Conservation (phyloP, 2,797 vertebrate species). For the Masticophis lateralis region DNA sequence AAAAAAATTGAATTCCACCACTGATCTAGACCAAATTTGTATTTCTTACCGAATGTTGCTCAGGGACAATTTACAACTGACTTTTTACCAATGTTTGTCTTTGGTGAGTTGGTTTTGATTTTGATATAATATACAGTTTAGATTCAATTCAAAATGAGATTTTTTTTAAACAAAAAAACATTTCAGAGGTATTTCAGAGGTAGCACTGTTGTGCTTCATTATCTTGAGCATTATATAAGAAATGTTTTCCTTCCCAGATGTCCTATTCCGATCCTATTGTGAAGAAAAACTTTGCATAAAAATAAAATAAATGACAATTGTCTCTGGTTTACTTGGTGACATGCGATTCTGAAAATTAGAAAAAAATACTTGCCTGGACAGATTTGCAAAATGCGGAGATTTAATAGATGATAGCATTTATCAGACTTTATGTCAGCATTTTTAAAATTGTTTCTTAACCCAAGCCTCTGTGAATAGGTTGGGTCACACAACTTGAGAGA, state of each 20-base stretch:
- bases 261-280: not conserved
- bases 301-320: not conserved
- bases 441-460: not conserved
- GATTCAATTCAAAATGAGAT: not conserved
- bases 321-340: not conserved
- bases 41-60: not conserved
- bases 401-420: not conserved
- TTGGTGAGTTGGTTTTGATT: not conserved
- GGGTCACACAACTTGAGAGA: not conserved
- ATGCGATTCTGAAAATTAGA: not conserved
- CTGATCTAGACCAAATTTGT: not conserved
- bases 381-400: not conserved
- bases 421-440: not conserved
- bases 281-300: not conserved
- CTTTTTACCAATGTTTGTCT: not conserved
- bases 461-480: not conserved
- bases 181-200: not conserved
- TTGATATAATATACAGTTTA: not conserved
- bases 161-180: not conserved
- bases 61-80: not conserved
- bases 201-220: not conserved
- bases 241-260: not conserved
- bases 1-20: too few species aligned
- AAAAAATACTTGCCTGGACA: not conserved
- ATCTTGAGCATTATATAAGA: not conserved